Conservation (phyloP, 2,797 vertebrate species). For the Phaenicophaeus curvirostris region DNA sequence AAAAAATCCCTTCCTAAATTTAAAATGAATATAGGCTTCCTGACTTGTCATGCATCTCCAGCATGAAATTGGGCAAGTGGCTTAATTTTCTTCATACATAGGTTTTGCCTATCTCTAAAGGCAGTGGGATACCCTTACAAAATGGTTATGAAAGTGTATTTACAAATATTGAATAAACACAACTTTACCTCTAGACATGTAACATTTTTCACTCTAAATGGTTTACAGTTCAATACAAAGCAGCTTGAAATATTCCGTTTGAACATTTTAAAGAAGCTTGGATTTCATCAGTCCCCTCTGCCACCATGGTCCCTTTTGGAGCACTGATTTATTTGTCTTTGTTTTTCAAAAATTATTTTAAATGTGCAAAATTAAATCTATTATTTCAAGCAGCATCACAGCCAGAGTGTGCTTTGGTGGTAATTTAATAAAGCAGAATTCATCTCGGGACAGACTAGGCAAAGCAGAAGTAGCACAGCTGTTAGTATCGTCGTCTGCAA, state of each 20-base stretch:
- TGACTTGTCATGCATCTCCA: neutral
- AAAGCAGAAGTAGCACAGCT: neutral
- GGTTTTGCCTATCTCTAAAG: neutral
- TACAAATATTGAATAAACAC: neutral
- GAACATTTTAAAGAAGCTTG: neutral
- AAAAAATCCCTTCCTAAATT: neutral
- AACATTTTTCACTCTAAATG: neutral
- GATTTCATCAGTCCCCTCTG: neutral
- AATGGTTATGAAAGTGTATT: neutral
- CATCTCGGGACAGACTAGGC: neutral
- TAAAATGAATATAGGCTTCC: neutral
- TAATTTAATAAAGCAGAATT: neutral
- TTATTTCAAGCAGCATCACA: neutral
- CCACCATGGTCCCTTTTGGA: neutral
- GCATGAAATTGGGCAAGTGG: neutral
- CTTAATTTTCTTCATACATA: neutral
- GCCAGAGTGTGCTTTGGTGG: neutral
- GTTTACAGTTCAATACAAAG: neutral
- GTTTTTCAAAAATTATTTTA: neutral
- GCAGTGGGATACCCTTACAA: neutral
- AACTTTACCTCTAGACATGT: neutral
- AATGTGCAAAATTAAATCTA: neutral
- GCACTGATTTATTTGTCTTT: neutral
- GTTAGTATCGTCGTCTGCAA: neutral
- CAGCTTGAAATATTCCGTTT: neutral